Evolutionary conservation across 2,888 invertebrate genomes (phyloP).

Genomic region (Pocota personata): DNA sequence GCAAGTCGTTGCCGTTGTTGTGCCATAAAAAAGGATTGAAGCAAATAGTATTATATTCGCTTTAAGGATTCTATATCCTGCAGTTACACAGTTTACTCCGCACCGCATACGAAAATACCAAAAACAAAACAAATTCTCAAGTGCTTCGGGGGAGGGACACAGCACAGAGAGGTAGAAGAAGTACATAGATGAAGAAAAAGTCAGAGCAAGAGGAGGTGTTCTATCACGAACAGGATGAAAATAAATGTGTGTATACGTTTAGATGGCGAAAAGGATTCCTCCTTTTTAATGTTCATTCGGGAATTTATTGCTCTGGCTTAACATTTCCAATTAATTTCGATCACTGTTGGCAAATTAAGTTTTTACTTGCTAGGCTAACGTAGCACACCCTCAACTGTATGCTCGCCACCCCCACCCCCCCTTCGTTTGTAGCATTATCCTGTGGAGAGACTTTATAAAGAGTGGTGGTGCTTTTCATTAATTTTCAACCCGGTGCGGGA

Average conservation of each 20-base stretch:
- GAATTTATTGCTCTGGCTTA: constrained; percentile 71
- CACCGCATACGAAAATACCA: background rate
- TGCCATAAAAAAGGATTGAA: constrained; percentile 1
- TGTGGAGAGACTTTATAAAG: constrained; percentile 53
- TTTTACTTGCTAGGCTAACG: constrained; percentile 62
- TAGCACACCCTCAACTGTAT: background rate
- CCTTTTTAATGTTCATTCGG: constrained; percentile 71
- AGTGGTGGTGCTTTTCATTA: constrained; percentile 66
- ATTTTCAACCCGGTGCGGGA: constrained; percentile 36
- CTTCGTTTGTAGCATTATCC: constrained; percentile 25
- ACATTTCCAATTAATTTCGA: constrained; percentile 74
- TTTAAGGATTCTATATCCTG: constrained; percentile 19
- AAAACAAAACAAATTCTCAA: constrained; percentile 55
- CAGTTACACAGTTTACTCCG: constrained; percentile 8
- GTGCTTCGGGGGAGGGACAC: constrained; percentile 1
- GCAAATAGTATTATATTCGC: constrained; percentile 18
- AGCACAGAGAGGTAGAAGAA: background rate
- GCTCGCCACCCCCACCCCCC: background rate
- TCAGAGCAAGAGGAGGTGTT: background rate
- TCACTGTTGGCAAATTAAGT: constrained; percentile 74
- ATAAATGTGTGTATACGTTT: background rate
- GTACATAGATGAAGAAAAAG: background rate
- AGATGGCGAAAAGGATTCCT: constrained; percentile 67
- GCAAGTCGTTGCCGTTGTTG: background rate
- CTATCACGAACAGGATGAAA: background rate